Evolutionary conservation across 2,113 vertebrate genomes (phyloP), one percentile per base, ranked within the genome.

Genomic region (Micronisus gabar): DNA sequence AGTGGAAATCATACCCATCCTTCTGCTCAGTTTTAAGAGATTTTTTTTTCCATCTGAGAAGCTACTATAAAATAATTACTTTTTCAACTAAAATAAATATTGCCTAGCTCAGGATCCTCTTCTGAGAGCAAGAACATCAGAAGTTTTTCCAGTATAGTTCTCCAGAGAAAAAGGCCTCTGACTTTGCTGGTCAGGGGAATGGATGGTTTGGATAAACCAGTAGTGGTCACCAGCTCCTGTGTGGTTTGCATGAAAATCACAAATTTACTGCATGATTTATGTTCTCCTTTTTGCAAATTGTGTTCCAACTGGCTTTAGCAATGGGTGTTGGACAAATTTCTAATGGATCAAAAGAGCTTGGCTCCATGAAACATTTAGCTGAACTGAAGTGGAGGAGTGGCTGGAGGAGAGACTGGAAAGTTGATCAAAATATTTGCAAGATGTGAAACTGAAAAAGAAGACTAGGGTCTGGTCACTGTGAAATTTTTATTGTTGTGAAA

Each of bases 41-140:
- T 48, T 61, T 59, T 73, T 48, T 92, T 93, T 81, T 87, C 75
- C n/a, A 29, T 93, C 74, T 82, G 70, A 88, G 73, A 95, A 96
- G 59, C 38, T 86, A 72, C 91, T 93, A 59, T 86, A 97, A 96
- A 97, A 95, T 93, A 95, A 96, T 96, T 90, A 74, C n/a, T 82
- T 84, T 88, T 95, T 90, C 50, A 85, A 50, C 26, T 80, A 83
- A 90, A 93, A 95, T 85, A 86, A 91, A 83, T 81, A 88, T 63
- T 75, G 7, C 29, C 38, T 73, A 56, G 21, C 40, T 94, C 50
- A 93, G 40, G 22, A 65, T 59, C 15, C 20, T 92, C 58, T 72
- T 91, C 76, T 75, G 67, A 88, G 22, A 83, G 16, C 26, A 93
- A 75, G 41, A 74, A 71, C 56, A 73, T 86, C 36, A 56, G 68